Conservation (phyloP, 2,888 invertebrate genomes). For the Tubulanus polymorphus region DNA sequence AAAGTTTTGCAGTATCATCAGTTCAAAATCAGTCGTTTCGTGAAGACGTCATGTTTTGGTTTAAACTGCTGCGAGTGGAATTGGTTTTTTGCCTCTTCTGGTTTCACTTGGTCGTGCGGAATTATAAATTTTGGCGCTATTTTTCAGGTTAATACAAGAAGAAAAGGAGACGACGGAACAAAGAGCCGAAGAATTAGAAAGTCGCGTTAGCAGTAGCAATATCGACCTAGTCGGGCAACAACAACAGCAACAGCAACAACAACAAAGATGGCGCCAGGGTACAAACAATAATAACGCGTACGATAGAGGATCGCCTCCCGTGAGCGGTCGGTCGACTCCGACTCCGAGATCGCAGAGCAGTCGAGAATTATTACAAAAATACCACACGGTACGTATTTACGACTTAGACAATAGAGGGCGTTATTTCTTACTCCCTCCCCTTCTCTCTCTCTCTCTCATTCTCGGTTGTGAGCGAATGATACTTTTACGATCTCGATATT, state of each 20-base stretch:
- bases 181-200: slow-evolving; percentile 94
- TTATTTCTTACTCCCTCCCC: not conserved
- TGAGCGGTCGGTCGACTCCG: slow-evolving; percentile 85
- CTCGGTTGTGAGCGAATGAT: slow-evolving; percentile 29
- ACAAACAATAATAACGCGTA: slow-evolving; percentile 38
- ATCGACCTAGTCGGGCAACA: slow-evolving; percentile 72
- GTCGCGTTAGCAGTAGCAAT: slow-evolving; percentile 73
- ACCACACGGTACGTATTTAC: slow-evolving; percentile 79
- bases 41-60: too few relatives aligned
- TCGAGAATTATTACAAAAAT: slow-evolving; percentile 70
- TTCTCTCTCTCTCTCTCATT: not conserved
- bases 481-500: too few relatives aligned
- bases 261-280: slow-evolving; percentile 79
- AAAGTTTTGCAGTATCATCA: too few relatives aligned
- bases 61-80: too few relatives aligned
- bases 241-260: too few relatives aligned
- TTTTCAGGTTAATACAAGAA: slow-evolving; percentile 71
- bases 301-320: slow-evolving; percentile 63
- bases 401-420: not conserved
- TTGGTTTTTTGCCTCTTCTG: too few relatives aligned
- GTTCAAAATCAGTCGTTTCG: too few relatives aligned
- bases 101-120: too few relatives aligned
- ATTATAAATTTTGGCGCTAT: too few relatives aligned
- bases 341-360: slow-evolving; percentile 37
- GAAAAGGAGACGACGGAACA: slow-evolving; percentile 85